Percentiles rank a stretch among this genome's conserved stretches.
These are phyloP conservation scores for Neoscelio sp. DNA, from an alignment of 2,888 invertebrate species.

Conservation along the genomic window DNA sequence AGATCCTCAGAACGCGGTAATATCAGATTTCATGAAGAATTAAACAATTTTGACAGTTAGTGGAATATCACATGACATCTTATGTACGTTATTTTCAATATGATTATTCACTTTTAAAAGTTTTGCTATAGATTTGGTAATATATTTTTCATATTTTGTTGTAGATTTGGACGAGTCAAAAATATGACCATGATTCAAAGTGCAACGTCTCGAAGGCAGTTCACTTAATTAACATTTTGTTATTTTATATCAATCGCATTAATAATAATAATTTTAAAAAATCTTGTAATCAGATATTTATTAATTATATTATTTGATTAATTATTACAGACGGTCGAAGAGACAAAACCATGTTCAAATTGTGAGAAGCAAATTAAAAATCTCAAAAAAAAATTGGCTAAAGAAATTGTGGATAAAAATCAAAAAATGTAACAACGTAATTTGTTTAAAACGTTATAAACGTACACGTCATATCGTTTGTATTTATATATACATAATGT, in stretches of 20 bases:
- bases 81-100: too few relatives aligned
- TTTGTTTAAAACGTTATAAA: too few relatives aligned
- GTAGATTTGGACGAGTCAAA: conserved; percentile 6
- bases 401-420: conserved; percentile 39
- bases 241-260: too few relatives aligned
- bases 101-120: too few relatives aligned
- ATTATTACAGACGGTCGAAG: too few relatives aligned
- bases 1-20: too few relatives aligned
- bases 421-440: conserved; percentile 49
- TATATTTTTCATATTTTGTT: background rate
- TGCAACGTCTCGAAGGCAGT: conserved; percentile 5
- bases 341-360: background rate
- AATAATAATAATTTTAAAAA: too few relatives aligned
- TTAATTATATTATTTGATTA: too few relatives aligned
- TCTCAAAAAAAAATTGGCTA: conserved; percentile 36
- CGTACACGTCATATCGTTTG: background rate
- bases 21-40: too few relatives aligned
- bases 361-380: conserved; percentile 9
- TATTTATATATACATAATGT: too few relatives aligned
- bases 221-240: background rate
- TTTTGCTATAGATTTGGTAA: background rate
- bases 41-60: background rate
- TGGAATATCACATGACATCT: too few relatives aligned
- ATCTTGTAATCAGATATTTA: too few relatives aligned
- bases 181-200: conserved; percentile 10